phyloP scores from a whole-genome alignment of 1,140 invertebrate species.

The Palaemon carinicauda region DNA sequence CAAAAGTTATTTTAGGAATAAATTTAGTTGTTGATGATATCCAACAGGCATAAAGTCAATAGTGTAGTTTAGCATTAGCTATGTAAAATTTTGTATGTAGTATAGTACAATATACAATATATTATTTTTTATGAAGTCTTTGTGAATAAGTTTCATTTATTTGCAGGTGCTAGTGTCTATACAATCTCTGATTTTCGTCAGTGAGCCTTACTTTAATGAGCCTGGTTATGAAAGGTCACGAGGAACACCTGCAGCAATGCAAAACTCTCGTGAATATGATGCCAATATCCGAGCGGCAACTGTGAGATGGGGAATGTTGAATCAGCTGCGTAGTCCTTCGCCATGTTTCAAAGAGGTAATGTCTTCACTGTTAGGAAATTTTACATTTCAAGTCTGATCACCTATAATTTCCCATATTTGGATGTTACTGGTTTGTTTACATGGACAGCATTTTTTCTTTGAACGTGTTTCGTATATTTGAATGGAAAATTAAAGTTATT shows the following conservation, averaged over 20 bases:
- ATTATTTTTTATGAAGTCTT: neutral
- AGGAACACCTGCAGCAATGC: slow-evolving; percentile 85
- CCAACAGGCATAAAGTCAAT: too few relatives aligned
- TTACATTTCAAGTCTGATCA: too few relatives aligned
- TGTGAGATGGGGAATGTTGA: slow-evolving; percentile 95
- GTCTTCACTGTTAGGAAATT: too few relatives aligned
- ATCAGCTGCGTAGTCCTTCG: slow-evolving; percentile 88
- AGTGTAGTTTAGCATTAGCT: too few relatives aligned
- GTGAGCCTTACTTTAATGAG: slow-evolving; percentile 98
- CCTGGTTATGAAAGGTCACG: slow-evolving; percentile 94
- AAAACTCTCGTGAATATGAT: slow-evolving; percentile 92
- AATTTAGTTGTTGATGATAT: too few relatives aligned
- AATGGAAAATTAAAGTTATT: neutral
- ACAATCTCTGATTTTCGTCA: slow-evolving; percentile 93
- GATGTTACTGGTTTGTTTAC: neutral
- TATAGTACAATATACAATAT: too few relatives aligned
- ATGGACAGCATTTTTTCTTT: neutral
- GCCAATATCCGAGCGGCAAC: slow-evolving; percentile 95
- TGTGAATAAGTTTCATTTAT: neutral
- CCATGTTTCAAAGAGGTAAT: slow-evolving; percentile 90
- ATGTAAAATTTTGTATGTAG: too few relatives aligned
- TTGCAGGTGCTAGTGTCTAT: slow-evolving; percentile 90
- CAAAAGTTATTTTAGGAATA: too few relatives aligned
- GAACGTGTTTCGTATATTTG: neutral
- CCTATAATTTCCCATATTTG: too few relatives aligned